Base-by-base conservation (phyloP, 2,888 invertebrate genomes). In the Pilophorus perplexus region DNA sequence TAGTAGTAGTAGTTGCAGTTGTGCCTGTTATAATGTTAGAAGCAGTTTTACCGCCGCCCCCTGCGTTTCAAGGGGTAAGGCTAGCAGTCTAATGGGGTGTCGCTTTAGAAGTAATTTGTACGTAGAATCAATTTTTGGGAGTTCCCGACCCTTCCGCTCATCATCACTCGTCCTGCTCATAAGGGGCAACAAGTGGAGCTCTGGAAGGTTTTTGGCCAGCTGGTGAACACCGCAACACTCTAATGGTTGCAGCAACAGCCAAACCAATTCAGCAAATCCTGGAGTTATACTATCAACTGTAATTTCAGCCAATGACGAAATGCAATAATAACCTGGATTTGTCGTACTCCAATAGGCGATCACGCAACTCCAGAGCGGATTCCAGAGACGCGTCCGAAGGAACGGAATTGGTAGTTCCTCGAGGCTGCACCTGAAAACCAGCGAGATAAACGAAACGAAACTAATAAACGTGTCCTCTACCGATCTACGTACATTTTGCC, bases 321-420 rank as follows among this genome's bases (percentile, higher is more conserved):
- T 33, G 12, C 12, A 8, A 8, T 27, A 3, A 10, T 25, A 68
- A 88, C 87, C 90, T 88, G 54, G 88, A 87, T 64, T 84, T 83
- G 75, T 95, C 94, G 77, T 84, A 94, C 74, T 93, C 90, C 62
- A 96, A 77, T 57, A 96, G 80, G 62, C 84, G 85, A 75, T 95
- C 87, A 71, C 93, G 84, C 67, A 90, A 88, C 66, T 85, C 83
- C 10, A 91, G 71, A 0, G 93, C 94, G 37, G 85, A 84, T 67
- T 86, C 85, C 74, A 86, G 83, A 6, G 68, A 50, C 10, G 62
- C 6, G 23, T 66, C 66, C 12, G 27, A 6, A 4, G 28, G 46
- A 23, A 40, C 3, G 1, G 18, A n/a, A 5, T 10, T 6, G 12
- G 14, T 14, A 1, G 10, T 16, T 25, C 50, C 52, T 25, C 40